Evolutionary conservation across 2,888 invertebrate species (phyloP), one percentile per base, ranked within the genome.

Genomic region (Calameuta idolon): DNA sequence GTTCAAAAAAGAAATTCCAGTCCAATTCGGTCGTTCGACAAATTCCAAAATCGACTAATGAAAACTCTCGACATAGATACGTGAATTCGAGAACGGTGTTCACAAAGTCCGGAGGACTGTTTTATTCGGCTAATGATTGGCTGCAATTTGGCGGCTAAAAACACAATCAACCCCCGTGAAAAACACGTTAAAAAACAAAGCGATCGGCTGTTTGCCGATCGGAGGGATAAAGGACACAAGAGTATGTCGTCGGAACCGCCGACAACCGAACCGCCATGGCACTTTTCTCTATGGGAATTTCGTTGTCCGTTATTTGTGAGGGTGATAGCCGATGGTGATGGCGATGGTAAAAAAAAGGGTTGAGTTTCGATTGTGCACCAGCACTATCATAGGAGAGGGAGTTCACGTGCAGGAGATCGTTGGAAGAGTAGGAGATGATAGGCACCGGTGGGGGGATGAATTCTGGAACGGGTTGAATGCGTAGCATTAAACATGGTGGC

Each of bases 401-500:
- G 75, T 69, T 34, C 77, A 79, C 79, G 83, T 78, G 78, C 69
- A 33, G 30, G 69, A 30, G 33, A 69, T 40, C 40, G 71, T 4
- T 71, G 71, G n/a, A 12, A n/a, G 71, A 71, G 71, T 79, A 85
- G 81, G 85, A 85, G 84, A 40, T 40, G 40, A 40, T 40, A 40
- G 40, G 15, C 15, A 69, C 12, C 30, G 69, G 30, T 69, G 33
- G 69, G 31, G 69, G 69, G 33, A 69, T 12, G 31, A 69, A 69
- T 15, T 12, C 69, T 3, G 69, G 69, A 31, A 69, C 69, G 11
- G 85, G 85, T 84, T 83, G 84, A 87, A 86, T 87, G 86, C 84
- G 84, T 83, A 83, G 85, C 83, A 87, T 87, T 86, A 87, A 87
- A 87, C 87, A 87, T 86, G 86, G 85, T 85, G 85, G 84, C 84